Conservation (phyloP, 2,888 invertebrate species). For the Bellardia pandia region DNA sequence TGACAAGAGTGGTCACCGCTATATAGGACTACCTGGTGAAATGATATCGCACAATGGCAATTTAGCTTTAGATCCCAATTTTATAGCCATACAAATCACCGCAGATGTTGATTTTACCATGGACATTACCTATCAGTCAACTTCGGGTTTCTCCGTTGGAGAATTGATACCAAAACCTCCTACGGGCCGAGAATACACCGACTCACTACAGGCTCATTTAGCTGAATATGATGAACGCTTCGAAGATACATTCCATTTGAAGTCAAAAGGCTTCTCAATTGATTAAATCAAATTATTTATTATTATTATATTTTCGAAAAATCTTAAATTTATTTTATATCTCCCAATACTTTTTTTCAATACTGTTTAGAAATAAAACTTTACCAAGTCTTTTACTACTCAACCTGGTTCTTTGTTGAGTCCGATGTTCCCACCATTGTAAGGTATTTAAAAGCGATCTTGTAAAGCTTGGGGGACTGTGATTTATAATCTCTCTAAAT, state of each 20-base stretch:
- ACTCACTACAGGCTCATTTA: slow-evolving; percentile 87
- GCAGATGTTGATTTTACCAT: slow-evolving; percentile 91
- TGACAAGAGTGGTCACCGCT: slow-evolving; percentile 85
- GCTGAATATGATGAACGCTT: slow-evolving; percentile 90
- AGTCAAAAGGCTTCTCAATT: slow-evolving; percentile 88
- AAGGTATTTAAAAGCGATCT: too few species aligned
- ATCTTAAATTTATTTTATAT: too few species aligned
- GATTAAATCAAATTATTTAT: slow-evolving; percentile 88
- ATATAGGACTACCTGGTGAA: slow-evolving; percentile 87
- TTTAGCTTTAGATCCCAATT: slow-evolving; percentile 89
- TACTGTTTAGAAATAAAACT: too few species aligned
- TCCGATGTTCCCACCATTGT: too few species aligned
- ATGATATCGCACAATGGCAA: slow-evolving; percentile 85
- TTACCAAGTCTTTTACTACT: too few species aligned
- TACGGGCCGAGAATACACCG: slow-evolving; percentile 88
- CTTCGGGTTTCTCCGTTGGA: slow-evolving; percentile 86
- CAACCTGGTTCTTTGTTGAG: too few species aligned
- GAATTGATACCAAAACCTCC: slow-evolving; percentile 84
- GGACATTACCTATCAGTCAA: slow-evolving; percentile 93
- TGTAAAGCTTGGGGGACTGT: too few species aligned
- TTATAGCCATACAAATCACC: slow-evolving; percentile 91
- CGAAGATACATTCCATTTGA: slow-evolving; percentile 91
- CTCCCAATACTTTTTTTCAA: too few species aligned
- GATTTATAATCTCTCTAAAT: too few species aligned
- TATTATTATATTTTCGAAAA: too few species aligned